Percentiles rank a stretch among this genome's conserved stretches.
Conservation (phyloP, 2,113 vertebrate genomes). For the Holacanthus passer region DNA sequence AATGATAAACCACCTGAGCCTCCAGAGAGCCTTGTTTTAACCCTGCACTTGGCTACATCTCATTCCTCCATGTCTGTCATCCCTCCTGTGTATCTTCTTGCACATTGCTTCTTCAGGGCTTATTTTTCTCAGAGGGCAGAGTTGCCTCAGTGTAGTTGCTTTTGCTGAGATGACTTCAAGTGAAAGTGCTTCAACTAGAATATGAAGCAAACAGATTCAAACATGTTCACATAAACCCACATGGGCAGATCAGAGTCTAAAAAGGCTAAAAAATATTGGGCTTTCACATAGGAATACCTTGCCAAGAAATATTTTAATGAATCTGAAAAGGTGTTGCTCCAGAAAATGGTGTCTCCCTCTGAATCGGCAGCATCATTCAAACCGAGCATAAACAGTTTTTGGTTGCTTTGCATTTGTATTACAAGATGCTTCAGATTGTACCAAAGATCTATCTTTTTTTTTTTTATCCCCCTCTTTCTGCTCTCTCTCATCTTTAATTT, state of each 20-base stretch:
- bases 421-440: not conserved
- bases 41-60: constrained; percentile 6
- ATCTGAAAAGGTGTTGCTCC: constrained; percentile 3
- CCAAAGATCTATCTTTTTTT: not conserved
- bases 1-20: constrained; percentile 39
- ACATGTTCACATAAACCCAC: not conserved
- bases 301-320: constrained; percentile 8
- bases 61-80: not conserved
- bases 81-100: not conserved
- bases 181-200: not conserved
- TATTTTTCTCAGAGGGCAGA: not conserved
- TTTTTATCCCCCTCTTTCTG: constrained; percentile 1
- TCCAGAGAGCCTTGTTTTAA: not conserved
- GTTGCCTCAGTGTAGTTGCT: not conserved
- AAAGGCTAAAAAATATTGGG: not conserved
- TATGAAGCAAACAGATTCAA: constrained; percentile 2
- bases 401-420: not conserved
- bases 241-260: not conserved
- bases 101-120: not conserved
- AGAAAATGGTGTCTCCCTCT: not conserved
- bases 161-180: constrained; percentile 2
- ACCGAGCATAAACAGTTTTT: not conserved
- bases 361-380: constrained; percentile 14
- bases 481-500: constrained; percentile 49
- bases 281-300: not conserved